These are phyloP conservation scores for Electrophaes corylata DNA, from an alignment of 2,888 invertebrate genomes.

Conservation along the genomic window DNA sequence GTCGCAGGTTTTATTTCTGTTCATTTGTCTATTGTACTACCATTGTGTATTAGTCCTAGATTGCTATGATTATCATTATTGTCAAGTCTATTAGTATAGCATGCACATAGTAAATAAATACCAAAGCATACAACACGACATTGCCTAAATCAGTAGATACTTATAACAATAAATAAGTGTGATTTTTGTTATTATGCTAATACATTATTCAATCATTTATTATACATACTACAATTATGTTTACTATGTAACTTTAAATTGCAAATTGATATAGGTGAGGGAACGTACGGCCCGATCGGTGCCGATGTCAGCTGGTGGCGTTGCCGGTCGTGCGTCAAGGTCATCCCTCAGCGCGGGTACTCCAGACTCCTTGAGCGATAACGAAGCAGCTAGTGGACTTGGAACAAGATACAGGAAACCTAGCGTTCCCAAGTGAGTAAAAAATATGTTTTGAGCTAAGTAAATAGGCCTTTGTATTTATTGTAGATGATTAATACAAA, in stretches of 20 bases:
- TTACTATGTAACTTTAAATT: conserved; percentile 29
- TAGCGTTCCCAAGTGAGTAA: conserved; percentile 79
- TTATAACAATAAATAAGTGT: conserved; percentile 29
- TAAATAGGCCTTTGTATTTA: too few relatives aligned
- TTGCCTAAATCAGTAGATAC: conserved; percentile 7
- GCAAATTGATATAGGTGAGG: conserved; percentile 87
- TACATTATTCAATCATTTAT: not conserved
- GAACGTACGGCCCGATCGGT: conserved; percentile 96
- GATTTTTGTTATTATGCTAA: conserved; percentile 9
- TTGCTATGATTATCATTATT: conserved; percentile 48
- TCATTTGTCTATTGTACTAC: conserved; percentile 58
- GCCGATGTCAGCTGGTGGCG: conserved; percentile 89
- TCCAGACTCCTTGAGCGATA: conserved; percentile 94
- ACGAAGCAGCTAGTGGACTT: conserved; percentile 90
- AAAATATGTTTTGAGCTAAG: not conserved
- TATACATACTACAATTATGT: not conserved
- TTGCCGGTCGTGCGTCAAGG: conserved; percentile 86
- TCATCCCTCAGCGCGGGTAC: conserved; percentile 94
- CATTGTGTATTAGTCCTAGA: conserved; percentile 56
- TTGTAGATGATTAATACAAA: too few relatives aligned
- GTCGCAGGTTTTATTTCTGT: conserved; percentile 56
- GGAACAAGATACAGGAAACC: conserved; percentile 88
- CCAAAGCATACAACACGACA: conserved; percentile 2
- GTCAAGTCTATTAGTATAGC: conserved; percentile 64
- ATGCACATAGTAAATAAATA: conserved; percentile 50